These are phyloP conservation scores for Guaruba guarouba DNA, from an alignment of 2,113 vertebrate species.

Conservation along the genomic window DNA sequence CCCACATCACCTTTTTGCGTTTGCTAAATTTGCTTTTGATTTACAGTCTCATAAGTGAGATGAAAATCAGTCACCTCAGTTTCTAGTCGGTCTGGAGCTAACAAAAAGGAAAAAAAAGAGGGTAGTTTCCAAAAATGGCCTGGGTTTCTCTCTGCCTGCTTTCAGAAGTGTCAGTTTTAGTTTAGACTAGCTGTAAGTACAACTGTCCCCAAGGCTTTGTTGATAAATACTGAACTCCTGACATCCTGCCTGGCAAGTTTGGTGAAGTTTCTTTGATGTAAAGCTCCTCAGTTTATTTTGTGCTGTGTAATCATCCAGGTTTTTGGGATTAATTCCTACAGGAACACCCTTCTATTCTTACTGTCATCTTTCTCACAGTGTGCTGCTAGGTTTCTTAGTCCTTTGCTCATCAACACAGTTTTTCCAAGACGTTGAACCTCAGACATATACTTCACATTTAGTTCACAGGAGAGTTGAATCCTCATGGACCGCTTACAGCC, in stretches of 20 bases:
- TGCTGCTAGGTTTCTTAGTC: not conserved
- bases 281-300: slow-evolving; percentile 10
- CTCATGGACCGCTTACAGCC: not conserved
- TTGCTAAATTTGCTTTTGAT: slow-evolving; percentile 25
- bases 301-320: not conserved
- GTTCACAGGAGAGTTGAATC: not conserved
- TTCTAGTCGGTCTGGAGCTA: not conserved
- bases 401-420: not conserved
- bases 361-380: not conserved
- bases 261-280: not conserved
- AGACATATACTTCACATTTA: not conserved
- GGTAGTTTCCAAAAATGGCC: not conserved
- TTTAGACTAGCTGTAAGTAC: not conserved
- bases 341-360: not conserved
- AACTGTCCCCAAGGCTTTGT: not conserved
- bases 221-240: slow-evolving; percentile 5
- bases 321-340: not conserved
- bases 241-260: not conserved
- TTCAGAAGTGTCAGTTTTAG: not conserved
- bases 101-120: not conserved
- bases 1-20: not conserved
- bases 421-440: not conserved
- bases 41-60: not conserved
- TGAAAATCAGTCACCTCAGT: slow-evolving; percentile 1
- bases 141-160: not conserved